phyloP scores from a whole-genome alignment of 2,888 invertebrate species.

The Dichetophora obliterata region DNA sequence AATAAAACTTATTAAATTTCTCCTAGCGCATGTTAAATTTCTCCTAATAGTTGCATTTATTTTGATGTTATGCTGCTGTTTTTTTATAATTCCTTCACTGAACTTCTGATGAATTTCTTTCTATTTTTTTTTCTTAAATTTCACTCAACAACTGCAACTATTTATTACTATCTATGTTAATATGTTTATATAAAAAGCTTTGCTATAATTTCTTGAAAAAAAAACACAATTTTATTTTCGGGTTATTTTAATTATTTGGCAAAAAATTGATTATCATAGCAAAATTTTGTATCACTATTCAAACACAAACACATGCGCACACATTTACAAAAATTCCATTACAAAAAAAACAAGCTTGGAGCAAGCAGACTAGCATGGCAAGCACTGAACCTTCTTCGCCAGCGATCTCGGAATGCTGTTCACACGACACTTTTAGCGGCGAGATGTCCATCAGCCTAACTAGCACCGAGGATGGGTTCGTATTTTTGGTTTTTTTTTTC shows the following conservation, averaged over 20 bases:
- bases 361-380: slow-evolving; percentile 84
- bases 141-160: no score
- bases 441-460: slow-evolving; percentile 76
- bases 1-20: neutral
- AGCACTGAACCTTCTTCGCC: slow-evolving; percentile 85
- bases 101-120: no score
- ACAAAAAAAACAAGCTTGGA: slow-evolving; percentile 75
- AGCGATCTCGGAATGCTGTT: slow-evolving; percentile 74
- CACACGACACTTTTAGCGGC: slow-evolving; percentile 72
- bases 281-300: neutral
- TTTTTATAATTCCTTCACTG: neutral
- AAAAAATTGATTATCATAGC: neutral
- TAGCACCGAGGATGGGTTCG: slow-evolving; percentile 76
- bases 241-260: neutral
- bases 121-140: no score
- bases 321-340: neutral
- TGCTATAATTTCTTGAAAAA: no score
- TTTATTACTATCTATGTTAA: no score
- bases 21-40: neutral
- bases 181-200: no score
- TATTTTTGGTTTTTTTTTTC: slow-evolving; percentile 30
- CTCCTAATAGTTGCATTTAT: neutral
- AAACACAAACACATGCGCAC: slow-evolving; percentile 7
- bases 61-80: neutral
- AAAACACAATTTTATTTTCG: no score